Evolutionary conservation across 2,113 vertebrate genomes (phyloP).

Genomic region (Crotalus tigris): DNA sequence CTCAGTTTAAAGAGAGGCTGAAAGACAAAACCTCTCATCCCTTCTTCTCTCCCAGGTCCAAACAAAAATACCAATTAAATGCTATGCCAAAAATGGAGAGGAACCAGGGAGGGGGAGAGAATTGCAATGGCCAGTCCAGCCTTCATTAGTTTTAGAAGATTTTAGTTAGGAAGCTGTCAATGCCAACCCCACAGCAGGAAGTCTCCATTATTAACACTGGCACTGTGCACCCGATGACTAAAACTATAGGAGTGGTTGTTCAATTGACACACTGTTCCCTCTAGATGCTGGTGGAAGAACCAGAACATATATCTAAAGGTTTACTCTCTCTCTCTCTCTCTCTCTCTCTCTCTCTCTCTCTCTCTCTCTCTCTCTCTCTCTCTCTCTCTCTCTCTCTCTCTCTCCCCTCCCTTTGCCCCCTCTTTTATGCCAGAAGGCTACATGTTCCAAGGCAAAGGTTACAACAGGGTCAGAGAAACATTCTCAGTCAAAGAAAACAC

Average conservation of each 20-base stretch:
- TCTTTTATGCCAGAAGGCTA: slow-evolving; percentile 60
- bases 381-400: neutral
- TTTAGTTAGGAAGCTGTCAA: slow-evolving; percentile 69
- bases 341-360: neutral
- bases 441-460: slow-evolving; percentile 63
- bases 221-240: slow-evolving; percentile 51
- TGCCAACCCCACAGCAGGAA: slow-evolving; percentile 57
- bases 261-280: slow-evolving; percentile 55
- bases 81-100: neutral
- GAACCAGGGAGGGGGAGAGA: neutral
- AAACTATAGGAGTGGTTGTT: slow-evolving; percentile 53
- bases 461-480: slow-evolving; percentile 61
- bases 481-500: slow-evolving; percentile 30
- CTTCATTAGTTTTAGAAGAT: slow-evolving; percentile 46
- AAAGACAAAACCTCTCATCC: neutral
- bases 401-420: neutral
- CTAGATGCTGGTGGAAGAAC: slow-evolving; percentile 58
- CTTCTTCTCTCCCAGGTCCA: neutral
- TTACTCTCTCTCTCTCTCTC: neutral
- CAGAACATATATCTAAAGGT: slow-evolving; percentile 69
- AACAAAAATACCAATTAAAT: slow-evolving; percentile 35
- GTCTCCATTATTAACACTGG: slow-evolving; percentile 66
- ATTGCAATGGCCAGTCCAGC: slow-evolving; percentile 44
- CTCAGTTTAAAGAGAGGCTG: neutral
- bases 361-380: neutral